Evolutionary conservation across 2,888 invertebrate genomes (phyloP).

Genomic region (Pollenia labialis): DNA sequence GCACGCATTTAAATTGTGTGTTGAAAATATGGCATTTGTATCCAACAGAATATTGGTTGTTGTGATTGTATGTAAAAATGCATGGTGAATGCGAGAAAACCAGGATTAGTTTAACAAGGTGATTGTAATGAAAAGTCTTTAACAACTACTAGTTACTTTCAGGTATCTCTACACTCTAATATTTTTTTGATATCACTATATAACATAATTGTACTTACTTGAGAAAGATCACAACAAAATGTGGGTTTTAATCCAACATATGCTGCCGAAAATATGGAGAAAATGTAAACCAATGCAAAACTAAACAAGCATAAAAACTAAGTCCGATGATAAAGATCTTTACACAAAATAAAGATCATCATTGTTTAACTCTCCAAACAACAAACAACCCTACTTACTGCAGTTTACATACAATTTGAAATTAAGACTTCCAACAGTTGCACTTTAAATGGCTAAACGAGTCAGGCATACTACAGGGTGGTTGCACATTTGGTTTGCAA

Average conservation of each 20-base stretch:
- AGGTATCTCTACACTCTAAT: too few relatives aligned
- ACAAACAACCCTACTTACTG: constrained; percentile 31
- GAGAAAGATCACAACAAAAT: not conserved
- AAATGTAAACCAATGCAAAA: constrained; percentile 22
- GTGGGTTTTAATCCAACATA: constrained; percentile 30
- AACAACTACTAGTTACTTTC: too few relatives aligned
- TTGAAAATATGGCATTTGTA: too few relatives aligned
- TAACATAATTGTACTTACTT: too few relatives aligned
- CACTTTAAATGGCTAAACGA: not conserved
- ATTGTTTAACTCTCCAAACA: not conserved
- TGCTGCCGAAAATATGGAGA: not conserved
- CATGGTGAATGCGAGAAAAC: too few relatives aligned
- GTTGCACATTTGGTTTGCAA: constrained; percentile 53
- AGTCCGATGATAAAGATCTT: constrained; percentile 58
- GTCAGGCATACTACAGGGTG: constrained; percentile 16
- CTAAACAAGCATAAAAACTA: constrained; percentile 63
- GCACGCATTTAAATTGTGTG: too few relatives aligned
- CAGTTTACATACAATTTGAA: not conserved
- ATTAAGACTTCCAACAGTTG: constrained; percentile 24
- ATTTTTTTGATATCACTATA: too few relatives aligned
- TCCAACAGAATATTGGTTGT: too few relatives aligned
- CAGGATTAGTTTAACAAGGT: too few relatives aligned
- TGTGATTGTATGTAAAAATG: too few relatives aligned
- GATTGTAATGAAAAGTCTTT: too few relatives aligned
- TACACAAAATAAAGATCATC: constrained; percentile 10